Conservation (phyloP, 2,797 vertebrate genomes). For the Novumbra hubbsi region DNA sequence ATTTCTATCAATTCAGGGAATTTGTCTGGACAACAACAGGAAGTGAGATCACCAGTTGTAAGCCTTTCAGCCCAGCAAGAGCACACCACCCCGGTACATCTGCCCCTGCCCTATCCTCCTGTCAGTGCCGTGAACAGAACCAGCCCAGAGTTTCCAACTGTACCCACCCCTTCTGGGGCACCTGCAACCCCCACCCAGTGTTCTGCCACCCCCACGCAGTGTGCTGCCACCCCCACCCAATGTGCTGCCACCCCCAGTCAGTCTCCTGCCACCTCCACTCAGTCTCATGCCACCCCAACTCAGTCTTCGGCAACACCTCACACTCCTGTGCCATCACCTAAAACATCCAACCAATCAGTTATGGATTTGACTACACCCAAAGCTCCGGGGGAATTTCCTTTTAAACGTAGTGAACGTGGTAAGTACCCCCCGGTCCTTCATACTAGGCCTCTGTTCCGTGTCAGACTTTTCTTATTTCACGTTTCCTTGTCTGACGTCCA, state of each 20-base stretch:
- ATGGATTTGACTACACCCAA: conserved; percentile 59
- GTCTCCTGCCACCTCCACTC: neutral
- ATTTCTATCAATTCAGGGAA: conserved; percentile 51
- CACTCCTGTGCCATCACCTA: conserved; percentile 32
- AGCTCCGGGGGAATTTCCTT: conserved; percentile 68
- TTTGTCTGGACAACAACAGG: conserved; percentile 36
- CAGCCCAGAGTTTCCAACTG: conserved; percentile 37
- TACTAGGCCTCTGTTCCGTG: neutral
- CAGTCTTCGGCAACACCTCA: conserved; percentile 7
- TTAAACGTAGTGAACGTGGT: conserved; percentile 70
- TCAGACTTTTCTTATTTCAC: neutral
- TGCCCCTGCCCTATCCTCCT: conserved; percentile 38
- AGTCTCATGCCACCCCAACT: neutral
- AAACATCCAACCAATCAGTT: conserved; percentile 42
- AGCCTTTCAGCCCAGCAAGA: conserved; percentile 63
- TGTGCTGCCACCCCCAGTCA: neutral
- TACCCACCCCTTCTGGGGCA: conserved; percentile 29
- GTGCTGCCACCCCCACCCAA: neutral
- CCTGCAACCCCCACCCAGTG: neutral
- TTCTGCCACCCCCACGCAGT: conserved; percentile 13
- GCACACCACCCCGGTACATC: conserved; percentile 50
- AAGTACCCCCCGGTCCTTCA: neutral
- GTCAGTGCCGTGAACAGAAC: conserved; percentile 38
- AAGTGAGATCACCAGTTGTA: conserved; percentile 37
- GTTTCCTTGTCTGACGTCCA: conserved; percentile 16